Conservation (phyloP, 2,888 invertebrate species). For the Hypsopygia costalis region DNA sequence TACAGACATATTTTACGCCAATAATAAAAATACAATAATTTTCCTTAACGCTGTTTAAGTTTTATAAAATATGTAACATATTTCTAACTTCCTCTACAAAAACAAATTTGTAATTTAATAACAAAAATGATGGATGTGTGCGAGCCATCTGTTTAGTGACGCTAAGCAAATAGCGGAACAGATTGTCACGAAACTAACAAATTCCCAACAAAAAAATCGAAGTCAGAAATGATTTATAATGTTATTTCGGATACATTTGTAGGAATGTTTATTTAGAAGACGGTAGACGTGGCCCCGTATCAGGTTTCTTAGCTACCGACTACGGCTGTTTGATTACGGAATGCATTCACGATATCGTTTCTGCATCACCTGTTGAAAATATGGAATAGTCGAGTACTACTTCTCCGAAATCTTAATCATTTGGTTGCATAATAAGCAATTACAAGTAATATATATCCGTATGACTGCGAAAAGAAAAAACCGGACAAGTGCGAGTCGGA, state of each 20-base stretch:
- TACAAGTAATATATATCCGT: no score
- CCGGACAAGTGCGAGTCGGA: no score
- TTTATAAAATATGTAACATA: conserved; percentile 27
- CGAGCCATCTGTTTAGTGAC: conserved; percentile 67
- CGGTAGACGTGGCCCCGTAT: conserved; percentile 47
- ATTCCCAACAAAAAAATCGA: conserved; percentile 61
- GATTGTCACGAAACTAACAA: conserved; percentile 76
- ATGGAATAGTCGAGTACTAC: no score
- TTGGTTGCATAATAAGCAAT: no score
- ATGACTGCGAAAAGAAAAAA: no score
- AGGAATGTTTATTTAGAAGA: conserved; percentile 60
- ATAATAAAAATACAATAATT: no score
- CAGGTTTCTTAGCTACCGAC: conserved; percentile 43
- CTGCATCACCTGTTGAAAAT: conserved; percentile 11
- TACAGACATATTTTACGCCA: no score
- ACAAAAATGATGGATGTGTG: conserved; percentile 61
- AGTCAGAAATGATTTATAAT: conserved; percentile 72
- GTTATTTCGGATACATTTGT: conserved; percentile 70
- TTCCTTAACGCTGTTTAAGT: neutral
- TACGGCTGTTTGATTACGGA: conserved; percentile 37
- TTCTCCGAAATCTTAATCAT: no score
- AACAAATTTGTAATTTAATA: conserved; percentile 52
- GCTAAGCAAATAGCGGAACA: conserved; percentile 79
- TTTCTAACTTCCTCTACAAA: conserved; percentile 10
- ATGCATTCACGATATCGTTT: conserved; percentile 37